Percentiles rank a stretch among this genome's conserved stretches.
These are phyloP conservation scores for Brachionus koreanus DNA, from an alignment of 1,140 invertebrate genomes.

Conservation along the genomic window DNA sequence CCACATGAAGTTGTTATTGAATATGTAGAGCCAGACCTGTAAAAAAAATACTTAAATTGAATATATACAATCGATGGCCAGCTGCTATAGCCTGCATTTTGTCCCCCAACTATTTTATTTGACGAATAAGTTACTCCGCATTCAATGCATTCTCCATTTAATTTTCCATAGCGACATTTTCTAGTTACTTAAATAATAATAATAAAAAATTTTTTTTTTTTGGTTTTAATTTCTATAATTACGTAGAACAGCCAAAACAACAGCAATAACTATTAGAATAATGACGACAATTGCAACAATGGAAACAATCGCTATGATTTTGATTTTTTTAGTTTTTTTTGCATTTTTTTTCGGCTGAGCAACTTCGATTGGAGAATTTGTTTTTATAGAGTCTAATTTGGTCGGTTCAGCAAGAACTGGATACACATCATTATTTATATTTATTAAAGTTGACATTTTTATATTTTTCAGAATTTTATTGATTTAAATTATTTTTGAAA, in stretches of 20 bases:
- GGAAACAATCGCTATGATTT: background rate
- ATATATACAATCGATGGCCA: slow-evolving; percentile 31
- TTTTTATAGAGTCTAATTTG: background rate
- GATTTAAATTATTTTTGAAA: background rate
- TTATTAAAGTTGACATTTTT: background rate
- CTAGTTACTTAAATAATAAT: background rate
- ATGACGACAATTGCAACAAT: background rate
- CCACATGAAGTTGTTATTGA: slow-evolving; percentile 62
- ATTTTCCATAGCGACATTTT: background rate
- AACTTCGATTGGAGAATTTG: background rate
- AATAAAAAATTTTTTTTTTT: background rate
- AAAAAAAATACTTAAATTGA: background rate
- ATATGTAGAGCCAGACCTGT: background rate
- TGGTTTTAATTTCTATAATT: background rate
- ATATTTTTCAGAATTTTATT: background rate
- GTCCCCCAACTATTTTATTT: slow-evolving; percentile 14
- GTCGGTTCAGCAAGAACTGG: background rate
- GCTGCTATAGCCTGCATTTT: background rate
- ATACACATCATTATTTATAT: background rate
- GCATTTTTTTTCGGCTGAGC: background rate
- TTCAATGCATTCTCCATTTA: slow-evolving; percentile 8
- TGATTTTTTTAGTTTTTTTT: background rate
- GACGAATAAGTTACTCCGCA: background rate
- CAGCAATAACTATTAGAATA: background rate
- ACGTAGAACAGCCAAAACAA: background rate